Conservation (phyloP, 2,113 vertebrate species). For the Esox niger region DNA sequence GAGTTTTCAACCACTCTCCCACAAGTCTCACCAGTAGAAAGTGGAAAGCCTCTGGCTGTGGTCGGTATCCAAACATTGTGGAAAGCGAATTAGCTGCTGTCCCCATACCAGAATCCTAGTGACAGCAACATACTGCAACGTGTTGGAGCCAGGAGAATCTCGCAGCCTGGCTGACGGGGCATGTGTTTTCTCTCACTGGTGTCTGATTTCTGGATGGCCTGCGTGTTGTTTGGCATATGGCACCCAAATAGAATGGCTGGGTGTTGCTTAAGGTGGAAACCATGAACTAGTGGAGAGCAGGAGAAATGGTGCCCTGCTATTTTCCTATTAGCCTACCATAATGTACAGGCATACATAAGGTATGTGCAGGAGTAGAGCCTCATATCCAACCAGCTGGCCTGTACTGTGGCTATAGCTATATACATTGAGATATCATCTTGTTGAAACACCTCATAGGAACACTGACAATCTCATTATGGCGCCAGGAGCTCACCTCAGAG, state of each 20-base stretch:
- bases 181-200: slow-evolving; percentile 40
- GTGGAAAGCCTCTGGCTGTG: slow-evolving; percentile 57
- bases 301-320: neutral
- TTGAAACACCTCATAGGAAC: neutral
- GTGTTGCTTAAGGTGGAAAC: neutral
- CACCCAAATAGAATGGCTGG: neutral
- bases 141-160: slow-evolving; percentile 25
- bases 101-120: slow-evolving; percentile 16
- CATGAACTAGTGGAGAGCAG: neutral
- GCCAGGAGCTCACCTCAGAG: neutral
- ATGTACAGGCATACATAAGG: neutral
- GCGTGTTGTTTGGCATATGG: neutral
- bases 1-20: slow-evolving; percentile 58
- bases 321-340: neutral
- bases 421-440: neutral
- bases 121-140: slow-evolving; percentile 1
- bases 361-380: neutral
- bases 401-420: neutral
- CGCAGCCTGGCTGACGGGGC: neutral
- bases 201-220: neutral
- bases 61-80: slow-evolving; percentile 28
- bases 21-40: slow-evolving; percentile 59
- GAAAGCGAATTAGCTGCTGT: slow-evolving; percentile 24
- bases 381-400: neutral
- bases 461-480: neutral